Evolutionary conservation across 2,888 invertebrate genomes (phyloP).

Genomic region (Luffia ferchaultella): DNA sequence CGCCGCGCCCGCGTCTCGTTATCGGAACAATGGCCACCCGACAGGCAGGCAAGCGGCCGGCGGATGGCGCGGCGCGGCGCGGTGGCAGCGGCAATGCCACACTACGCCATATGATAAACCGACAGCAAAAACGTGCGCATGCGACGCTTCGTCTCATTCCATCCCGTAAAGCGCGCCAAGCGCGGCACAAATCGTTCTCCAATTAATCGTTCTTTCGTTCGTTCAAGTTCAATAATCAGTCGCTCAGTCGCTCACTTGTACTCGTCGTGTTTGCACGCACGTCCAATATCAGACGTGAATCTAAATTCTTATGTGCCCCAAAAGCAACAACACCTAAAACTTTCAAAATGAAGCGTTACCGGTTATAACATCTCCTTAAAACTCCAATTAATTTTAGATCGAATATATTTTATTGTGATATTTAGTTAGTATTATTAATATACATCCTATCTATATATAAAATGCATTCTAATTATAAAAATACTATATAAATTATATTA

Average conservation of each 20-base stretch:
- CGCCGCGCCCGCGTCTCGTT: slow-evolving; percentile 34
- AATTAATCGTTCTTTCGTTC: slow-evolving; percentile 39
- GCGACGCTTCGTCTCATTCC: slow-evolving; percentile 59
- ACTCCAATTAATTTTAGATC: slow-evolving; percentile 55
- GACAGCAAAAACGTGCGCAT: slow-evolving; percentile 60
- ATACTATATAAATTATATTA: slow-evolving; percentile 36
- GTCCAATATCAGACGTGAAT: slow-evolving; percentile 33
- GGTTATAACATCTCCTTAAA: slow-evolving; percentile 59
- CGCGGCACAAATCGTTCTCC: not conserved
- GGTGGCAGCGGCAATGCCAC: slow-evolving; percentile 17
- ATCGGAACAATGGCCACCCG: slow-evolving; percentile 48
- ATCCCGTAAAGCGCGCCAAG: slow-evolving; percentile 29
- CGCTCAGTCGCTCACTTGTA: slow-evolving; percentile 55
- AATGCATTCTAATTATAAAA: slow-evolving; percentile 48
- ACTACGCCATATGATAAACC: slow-evolving; percentile 45
- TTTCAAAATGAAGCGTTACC: slow-evolving; percentile 63
- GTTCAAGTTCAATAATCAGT: slow-evolving; percentile 27
- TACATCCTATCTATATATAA: slow-evolving; percentile 39
- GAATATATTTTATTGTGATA: slow-evolving; percentile 64
- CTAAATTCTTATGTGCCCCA: slow-evolving; percentile 50
- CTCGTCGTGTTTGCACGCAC: slow-evolving; percentile 46
- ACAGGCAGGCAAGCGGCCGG: no score
- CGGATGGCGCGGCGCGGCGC: no score
- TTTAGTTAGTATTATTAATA: slow-evolving; percentile 51
- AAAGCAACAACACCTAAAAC: slow-evolving; percentile 62